phyloP scores from a whole-genome alignment of 2,888 invertebrate species.

The Limulus polyphemus region DNA sequence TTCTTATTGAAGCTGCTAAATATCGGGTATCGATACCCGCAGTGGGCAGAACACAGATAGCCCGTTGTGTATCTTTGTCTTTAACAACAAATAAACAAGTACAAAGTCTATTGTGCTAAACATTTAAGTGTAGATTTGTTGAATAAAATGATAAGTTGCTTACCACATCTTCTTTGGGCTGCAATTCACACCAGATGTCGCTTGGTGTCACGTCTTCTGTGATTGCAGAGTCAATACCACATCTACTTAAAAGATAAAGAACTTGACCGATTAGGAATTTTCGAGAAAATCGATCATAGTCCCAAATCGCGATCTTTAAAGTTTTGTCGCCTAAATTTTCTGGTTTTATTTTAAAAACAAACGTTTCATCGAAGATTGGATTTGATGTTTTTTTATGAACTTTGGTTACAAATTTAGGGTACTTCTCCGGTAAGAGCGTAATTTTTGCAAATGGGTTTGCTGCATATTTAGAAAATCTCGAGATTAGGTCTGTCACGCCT shows the following conservation, averaged over 20 bases:
- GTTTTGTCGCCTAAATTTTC: conserved; percentile 23
- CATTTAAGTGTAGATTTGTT: background rate
- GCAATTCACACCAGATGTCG: conserved; percentile 32
- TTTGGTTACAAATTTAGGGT: conserved; percentile 31
- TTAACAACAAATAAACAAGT: no score
- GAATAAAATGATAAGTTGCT: conserved; percentile 7
- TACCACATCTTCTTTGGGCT: conserved; percentile 17
- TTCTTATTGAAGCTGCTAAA: no score
- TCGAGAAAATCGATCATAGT: conserved; percentile 36
- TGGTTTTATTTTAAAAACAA: conserved; percentile 27
- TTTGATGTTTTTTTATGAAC: conserved; percentile 32
- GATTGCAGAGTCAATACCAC: conserved; percentile 20
- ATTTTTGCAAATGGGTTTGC: conserved; percentile 36
- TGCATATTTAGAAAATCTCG: conserved; percentile 25
- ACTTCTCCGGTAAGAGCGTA: conserved; percentile 34
- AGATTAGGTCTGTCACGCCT: conserved; percentile 22
- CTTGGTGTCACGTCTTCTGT: conserved; percentile 30
- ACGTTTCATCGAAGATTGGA: conserved; percentile 35
- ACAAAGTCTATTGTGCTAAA: no score
- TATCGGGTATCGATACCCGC: no score
- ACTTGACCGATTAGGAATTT: conserved; percentile 37
- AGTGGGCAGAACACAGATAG: no score
- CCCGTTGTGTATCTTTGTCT: no score
- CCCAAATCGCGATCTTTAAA: conserved; percentile 34
- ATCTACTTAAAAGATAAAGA: conserved; percentile 31